Evolutionary conservation across 2,797 vertebrate species (phyloP), one percentile per base, ranked within the genome.

Genomic region (Falco naumanni): DNA sequence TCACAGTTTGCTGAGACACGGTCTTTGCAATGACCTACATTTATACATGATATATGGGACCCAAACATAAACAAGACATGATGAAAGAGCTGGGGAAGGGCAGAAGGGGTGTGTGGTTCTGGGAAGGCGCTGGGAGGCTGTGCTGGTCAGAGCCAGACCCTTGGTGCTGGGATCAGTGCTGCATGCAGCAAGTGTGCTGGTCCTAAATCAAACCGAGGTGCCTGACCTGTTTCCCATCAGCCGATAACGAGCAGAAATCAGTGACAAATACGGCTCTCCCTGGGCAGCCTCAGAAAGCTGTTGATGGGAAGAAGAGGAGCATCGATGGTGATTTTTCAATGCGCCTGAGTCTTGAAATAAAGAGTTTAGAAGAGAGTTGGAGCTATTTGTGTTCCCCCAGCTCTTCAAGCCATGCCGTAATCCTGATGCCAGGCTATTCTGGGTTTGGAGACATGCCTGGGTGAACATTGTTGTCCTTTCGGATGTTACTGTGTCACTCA

Each of bases 101-200:
- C 66, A 87, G 86, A 29, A 84, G 37, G 2, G 29, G 3, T 11
- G 11, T 9, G 43, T 76, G 22, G 48, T 1, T 77, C 19, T 0
- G 2, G n/a, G 37, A 5, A 34, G 53, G 76, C 39, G 84, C 57
- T 19, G 39, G 18, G 34, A 63, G 33, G 17, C 70, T 89, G 65
- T 0, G 0, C 19, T 39, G 64, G 17, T 39, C 0, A 0, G 26
- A 86, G 10, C 50, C 0, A 1, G 47, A 59, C 34, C 43, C 63
- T 39, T 0, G 1, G 56, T 43, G 47, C 24, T 77, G 75, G 79
- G 61, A 50, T 75, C 57, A 26, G 61, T 29, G 60, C 22, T 72
- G 39, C 60, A 66, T 50, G 41, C 41, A 43, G 41, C 6, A 16
- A 24, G 10, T 7, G 34, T 84, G 76, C 72, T 84, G 59, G 25